Percentiles rank a stretch among this genome's conserved stretches.
Evolutionary conservation across 37 sponge, comb jelly and placozoan genomes (phyloP).

Genomic region (Haliclona indistincta): DNA sequence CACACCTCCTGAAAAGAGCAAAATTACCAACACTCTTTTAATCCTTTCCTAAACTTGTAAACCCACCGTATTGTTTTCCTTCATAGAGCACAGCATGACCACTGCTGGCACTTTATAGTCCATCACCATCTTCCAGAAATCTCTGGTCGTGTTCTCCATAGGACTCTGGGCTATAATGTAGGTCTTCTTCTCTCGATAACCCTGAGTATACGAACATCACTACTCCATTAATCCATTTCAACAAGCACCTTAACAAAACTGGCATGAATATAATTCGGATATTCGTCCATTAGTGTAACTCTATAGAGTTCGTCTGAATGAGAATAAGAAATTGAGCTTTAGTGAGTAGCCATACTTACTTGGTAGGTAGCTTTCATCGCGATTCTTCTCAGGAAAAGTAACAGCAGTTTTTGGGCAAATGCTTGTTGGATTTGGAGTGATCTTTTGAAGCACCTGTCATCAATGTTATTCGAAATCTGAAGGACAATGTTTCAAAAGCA

Average conservation of each 20-base stretch:
- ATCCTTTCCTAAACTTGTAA: too few species aligned
- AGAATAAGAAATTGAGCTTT: not conserved
- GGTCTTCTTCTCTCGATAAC: slow-evolving; percentile 62
- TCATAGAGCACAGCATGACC: slow-evolving; percentile 40
- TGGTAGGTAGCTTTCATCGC: slow-evolving; percentile 18
- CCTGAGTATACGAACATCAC: too few species aligned
- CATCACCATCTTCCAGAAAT: slow-evolving; percentile 65
- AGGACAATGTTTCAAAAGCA: too few species aligned
- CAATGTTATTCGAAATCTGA: too few species aligned
- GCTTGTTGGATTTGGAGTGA: slow-evolving; percentile 29
- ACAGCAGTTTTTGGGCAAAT: slow-evolving; percentile 5
- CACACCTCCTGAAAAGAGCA: slow-evolving; percentile 53
- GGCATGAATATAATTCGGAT: too few species aligned
- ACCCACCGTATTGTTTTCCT: slow-evolving; percentile 38
- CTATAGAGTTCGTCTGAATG: slow-evolving; percentile 47
- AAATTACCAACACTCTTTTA: not conserved
- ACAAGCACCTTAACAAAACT: too few species aligned
- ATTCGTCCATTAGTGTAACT: slow-evolving; percentile 41
- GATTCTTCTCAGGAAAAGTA: slow-evolving; percentile 30
- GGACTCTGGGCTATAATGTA: slow-evolving; percentile 77
- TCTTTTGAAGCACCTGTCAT: too few species aligned
- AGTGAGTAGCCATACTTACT: not conserved
- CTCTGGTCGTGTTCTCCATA: slow-evolving; percentile 38
- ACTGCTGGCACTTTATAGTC: slow-evolving; percentile 37
- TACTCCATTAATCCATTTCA: too few species aligned